Evolutionary conservation across 2,797 vertebrate genomes (phyloP).

Genomic region (Scolopax bukidnonensis): DNA sequence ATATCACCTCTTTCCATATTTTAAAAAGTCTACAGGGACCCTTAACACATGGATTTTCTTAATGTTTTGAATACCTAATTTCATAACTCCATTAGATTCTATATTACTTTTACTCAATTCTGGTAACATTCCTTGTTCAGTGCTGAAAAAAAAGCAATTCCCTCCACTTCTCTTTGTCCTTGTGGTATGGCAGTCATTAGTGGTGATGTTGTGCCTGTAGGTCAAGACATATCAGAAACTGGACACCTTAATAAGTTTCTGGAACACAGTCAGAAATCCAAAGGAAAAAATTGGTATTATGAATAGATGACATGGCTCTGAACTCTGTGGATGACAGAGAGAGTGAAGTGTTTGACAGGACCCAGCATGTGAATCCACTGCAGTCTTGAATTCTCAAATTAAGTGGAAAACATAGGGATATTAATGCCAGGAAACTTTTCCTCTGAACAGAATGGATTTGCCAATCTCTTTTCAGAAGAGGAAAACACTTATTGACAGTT

Average conservation of each 20-base stretch:
- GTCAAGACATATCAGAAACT: slow-evolving; percentile 13
- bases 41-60: neutral
- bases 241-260: slow-evolving; percentile 36
- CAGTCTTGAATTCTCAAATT: slow-evolving; percentile 5
- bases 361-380: slow-evolving; percentile 27
- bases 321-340: slow-evolving; percentile 43
- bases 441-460: slow-evolving; percentile 33
- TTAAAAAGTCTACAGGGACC: neutral
- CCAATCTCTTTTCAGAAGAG: neutral
- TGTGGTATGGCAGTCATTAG: neutral
- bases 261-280: slow-evolving; percentile 17
- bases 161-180: neutral
- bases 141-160: neutral
- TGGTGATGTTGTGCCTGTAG: neutral
- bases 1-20: neutral
- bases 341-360: slow-evolving; percentile 52
- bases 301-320: slow-evolving; percentile 39
- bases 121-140: neutral
- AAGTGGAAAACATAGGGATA: slow-evolving; percentile 5
- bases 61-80: neutral
- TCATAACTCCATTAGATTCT: neutral
- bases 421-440: neutral
- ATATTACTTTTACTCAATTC: neutral
- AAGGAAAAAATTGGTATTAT: neutral
- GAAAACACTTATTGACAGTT: neutral